Evolutionary conservation across 1,140 invertebrate species (phyloP).

Genomic region (Laupala kohalensis): DNA sequence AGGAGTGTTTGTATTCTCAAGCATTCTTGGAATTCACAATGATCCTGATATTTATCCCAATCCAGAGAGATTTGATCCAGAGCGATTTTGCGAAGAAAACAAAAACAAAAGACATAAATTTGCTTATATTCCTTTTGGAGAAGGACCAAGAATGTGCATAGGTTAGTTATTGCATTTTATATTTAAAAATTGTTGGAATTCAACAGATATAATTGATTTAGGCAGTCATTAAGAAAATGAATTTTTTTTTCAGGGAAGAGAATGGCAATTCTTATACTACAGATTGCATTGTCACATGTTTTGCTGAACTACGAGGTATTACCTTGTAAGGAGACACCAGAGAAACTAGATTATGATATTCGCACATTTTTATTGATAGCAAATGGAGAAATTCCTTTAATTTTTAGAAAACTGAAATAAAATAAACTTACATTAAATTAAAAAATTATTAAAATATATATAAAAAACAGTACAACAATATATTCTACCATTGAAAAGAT

Average conservation of each 20-base stretch:
- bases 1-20: conserved; percentile 19
- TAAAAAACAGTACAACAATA: too few species aligned
- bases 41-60: neutral
- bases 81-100: neutral
- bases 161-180: too few species aligned
- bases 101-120: neutral
- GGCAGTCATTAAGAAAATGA: neutral
- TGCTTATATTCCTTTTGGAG: conserved; percentile 2
- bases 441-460: neutral
- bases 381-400: neutral
- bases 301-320: neutral
- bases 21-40: neutral
- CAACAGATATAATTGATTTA: neutral
- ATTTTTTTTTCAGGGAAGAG: neutral
- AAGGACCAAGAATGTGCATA: neutral
- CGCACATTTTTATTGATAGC: neutral
- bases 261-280: neutral
- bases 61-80: conserved; percentile 1
- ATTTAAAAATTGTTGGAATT: neutral
- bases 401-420: neutral
- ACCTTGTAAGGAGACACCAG: neutral
- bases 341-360: neutral
- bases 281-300: neutral
- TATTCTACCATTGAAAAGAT: too few species aligned
- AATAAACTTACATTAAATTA: neutral